Evolutionary conservation across 2,113 vertebrate species (phyloP).

Genomic region (Chionomys nivalis): DNA sequence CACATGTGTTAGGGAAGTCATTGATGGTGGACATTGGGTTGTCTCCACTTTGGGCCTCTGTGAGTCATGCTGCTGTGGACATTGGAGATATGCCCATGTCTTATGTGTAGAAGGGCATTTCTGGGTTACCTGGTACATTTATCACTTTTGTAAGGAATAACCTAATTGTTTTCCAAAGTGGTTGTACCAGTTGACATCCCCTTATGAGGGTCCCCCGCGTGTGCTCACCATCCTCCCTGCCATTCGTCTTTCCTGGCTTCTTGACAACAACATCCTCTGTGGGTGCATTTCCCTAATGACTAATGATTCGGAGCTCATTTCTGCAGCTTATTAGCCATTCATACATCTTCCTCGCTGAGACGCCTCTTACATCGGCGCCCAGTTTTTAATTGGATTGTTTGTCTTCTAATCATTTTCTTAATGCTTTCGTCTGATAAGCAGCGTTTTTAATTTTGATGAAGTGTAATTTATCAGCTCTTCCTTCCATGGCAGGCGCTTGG

Average conservation of each 20-base stretch:
- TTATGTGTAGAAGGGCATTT: not conserved
- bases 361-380: not conserved
- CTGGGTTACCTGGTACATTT: too few relatives aligned
- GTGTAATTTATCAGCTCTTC: not conserved
- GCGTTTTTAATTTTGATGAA: conserved; percentile 8
- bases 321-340: not conserved
- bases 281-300: not conserved
- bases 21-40: not conserved
- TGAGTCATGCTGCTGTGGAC: not conserved
- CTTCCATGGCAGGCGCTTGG: not conserved
- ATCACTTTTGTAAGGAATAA: not conserved
- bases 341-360: not conserved
- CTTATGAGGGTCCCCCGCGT: not conserved
- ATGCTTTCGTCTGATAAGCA: conserved; percentile 50
- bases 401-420: conserved; percentile 49
- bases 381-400: conserved; percentile 46
- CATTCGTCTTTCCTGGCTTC: not conserved
- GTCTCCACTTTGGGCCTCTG: not conserved
- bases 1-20: too few relatives aligned
- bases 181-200: not conserved
- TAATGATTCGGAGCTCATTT: not conserved
- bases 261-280: not conserved
- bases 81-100: not conserved
- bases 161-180: not conserved
- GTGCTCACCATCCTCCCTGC: not conserved